Percentiles rank a stretch among this genome's conserved stretches.
These are phyloP conservation scores for Gymnogyps californianus DNA, from an alignment of 2,113 vertebrate species.

Conservation along the genomic window DNA sequence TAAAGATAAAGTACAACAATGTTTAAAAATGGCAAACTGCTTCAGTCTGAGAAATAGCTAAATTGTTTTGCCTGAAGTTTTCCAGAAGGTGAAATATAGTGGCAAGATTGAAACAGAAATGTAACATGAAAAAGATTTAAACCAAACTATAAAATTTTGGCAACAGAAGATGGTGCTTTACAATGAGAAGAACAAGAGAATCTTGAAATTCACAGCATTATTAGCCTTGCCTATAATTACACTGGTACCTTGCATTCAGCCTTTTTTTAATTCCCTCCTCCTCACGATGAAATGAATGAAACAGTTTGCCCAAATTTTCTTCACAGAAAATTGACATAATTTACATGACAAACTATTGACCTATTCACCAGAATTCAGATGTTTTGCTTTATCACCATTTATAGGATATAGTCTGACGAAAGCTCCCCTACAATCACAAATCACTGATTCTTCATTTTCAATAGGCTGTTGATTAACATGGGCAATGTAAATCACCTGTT, in stretches of 20 bases:
- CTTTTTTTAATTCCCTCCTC: no score
- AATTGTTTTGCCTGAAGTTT: not conserved
- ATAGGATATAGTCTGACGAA: not conserved
- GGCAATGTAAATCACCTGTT: not conserved
- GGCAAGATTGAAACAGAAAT: not conserved
- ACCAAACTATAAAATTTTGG: no score
- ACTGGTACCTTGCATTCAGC: no score
- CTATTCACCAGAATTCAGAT: not conserved
- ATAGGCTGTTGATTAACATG: not conserved
- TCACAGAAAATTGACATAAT: not conserved
- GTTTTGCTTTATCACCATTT: not conserved
- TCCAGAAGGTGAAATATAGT: not conserved
- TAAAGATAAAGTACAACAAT: not conserved
- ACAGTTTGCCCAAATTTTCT: no score
- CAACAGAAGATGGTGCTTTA: no score
- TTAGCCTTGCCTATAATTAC: no score
- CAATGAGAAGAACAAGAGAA: no score
- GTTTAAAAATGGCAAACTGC: no score
- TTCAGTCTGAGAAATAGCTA: not conserved
- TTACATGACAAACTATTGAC: not conserved
- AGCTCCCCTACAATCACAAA: not conserved
- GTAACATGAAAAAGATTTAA: no score
- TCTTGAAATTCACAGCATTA: no score
- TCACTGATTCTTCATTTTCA: not conserved
- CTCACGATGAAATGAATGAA: no score